These are phyloP conservation scores for Silvanus unidentatus DNA, from an alignment of 2,888 invertebrate species.

Conservation along the genomic window DNA sequence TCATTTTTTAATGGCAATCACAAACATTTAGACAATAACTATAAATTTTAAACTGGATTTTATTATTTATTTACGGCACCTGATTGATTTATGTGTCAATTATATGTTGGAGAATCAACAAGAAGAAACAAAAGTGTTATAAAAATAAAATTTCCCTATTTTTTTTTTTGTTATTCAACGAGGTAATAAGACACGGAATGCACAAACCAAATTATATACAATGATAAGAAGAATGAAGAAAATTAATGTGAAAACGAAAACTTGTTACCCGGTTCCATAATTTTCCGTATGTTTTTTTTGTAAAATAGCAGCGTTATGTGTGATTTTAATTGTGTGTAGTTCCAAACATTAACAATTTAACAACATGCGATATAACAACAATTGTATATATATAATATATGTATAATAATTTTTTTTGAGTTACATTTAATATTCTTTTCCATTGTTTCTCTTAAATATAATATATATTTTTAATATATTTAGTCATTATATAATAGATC, in stretches of 20 bases:
- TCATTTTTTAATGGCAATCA: constrained; percentile 32
- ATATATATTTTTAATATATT: constrained; percentile 26
- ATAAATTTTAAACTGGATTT: constrained; percentile 20
- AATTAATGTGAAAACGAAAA: too few relatives aligned
- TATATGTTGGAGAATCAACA: constrained; percentile 35
- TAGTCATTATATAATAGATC: constrained; percentile 29
- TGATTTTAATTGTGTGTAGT: constrained; percentile 4
- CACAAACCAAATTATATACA: too few relatives aligned
- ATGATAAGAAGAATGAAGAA: too few relatives aligned
- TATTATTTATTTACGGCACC: constrained; percentile 32
- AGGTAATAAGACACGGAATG: constrained; percentile 2
- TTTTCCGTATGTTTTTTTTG: too few relatives aligned
- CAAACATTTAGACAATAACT: constrained; percentile 40
- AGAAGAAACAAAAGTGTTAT: constrained; percentile 20
- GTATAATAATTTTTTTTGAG: constrained; percentile 8
- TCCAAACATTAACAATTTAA: constrained; percentile 48
- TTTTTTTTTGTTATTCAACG: constrained; percentile 10
- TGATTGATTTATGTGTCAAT: constrained; percentile 27
- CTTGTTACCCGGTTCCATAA: too few relatives aligned
- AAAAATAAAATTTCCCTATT: constrained; percentile 12
- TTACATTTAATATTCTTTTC: constrained; percentile 14
- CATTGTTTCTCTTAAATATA: constrained; percentile 27
- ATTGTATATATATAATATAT: constrained; percentile 32
- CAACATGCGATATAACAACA: constrained; percentile 49
- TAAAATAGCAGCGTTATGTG: too few relatives aligned